A percentile compares a stretch with the other conserved stretches of the same genome.
Conservation (phyloP, 2,888 invertebrate genomes). For the Noctua fimbriata region DNA sequence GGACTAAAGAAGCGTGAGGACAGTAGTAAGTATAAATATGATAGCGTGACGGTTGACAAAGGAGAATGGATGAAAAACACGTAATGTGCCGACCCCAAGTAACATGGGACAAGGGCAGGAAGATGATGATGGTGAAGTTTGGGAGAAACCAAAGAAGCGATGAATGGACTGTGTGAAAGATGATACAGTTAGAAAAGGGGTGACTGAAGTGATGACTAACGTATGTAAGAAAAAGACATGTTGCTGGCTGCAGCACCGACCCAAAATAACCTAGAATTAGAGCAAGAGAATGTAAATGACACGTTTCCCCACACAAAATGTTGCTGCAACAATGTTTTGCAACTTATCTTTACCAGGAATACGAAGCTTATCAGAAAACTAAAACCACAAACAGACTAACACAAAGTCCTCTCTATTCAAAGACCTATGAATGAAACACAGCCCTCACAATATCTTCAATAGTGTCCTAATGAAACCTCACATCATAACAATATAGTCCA, state of each 20-base stretch:
- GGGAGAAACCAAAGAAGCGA: neutral
- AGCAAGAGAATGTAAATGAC: neutral
- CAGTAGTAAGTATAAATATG: neutral
- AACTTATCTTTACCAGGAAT: neutral
- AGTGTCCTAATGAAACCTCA: slow-evolving; percentile 61
- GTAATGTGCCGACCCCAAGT: no score
- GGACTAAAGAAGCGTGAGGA: neutral
- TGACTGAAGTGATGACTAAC: neutral
- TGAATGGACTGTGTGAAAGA: neutral
- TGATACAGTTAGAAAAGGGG: neutral
- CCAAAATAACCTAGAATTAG: neutral
- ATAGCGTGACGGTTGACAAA: no score
- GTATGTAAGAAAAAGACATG: neutral
- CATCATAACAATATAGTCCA: slow-evolving; percentile 65
- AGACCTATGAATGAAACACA: slow-evolving; percentile 26
- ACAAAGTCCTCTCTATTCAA: slow-evolving; percentile 6
- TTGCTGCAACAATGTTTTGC: neutral
- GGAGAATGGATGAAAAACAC: no score
- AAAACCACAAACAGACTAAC: neutral
- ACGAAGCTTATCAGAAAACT: neutral
- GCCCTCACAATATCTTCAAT: slow-evolving; percentile 41
- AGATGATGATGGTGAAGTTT: no score
- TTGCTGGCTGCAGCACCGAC: neutral
- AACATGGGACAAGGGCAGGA: no score
- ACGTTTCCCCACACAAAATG: neutral